A percentile compares a stretch with the other conserved stretches of the same genome.
Conservation (phyloP, 2,888 invertebrate species). For the Caenorhabditis drosophilae region DNA sequence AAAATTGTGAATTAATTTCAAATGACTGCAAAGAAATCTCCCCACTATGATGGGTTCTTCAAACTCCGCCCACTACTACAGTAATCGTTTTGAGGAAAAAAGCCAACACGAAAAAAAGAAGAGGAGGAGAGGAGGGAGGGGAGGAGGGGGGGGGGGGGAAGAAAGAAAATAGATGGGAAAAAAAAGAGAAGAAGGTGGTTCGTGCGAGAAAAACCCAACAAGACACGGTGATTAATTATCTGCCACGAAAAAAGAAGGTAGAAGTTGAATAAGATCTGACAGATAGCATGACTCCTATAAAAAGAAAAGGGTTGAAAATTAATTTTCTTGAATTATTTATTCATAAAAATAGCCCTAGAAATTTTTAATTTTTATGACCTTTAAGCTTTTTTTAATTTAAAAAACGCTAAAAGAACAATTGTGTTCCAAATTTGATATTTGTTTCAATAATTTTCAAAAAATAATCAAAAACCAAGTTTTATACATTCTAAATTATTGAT, state of each 20-base stretch:
- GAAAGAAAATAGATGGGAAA: constrained; percentile 9
- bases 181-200: background rate
- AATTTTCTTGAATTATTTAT: background rate
- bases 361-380: background rate
- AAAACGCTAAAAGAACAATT: background rate
- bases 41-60: constrained; percentile 5
- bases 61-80: constrained; percentile 34
- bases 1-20: background rate
- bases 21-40: constrained; percentile 9
- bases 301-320: background rate
- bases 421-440: too few relatives aligned
- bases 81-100: constrained; percentile 7
- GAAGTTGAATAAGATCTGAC: background rate
- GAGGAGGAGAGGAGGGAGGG: constrained; percentile 1
- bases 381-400: background rate
- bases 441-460: too few relatives aligned
- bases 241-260: constrained; percentile 27
- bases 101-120: background rate
- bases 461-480: too few relatives aligned
- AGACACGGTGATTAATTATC: constrained; percentile 26
- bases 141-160: constrained; percentile 13
- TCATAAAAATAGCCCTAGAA: background rate
- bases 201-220: background rate
- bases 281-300: too few relatives aligned
- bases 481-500: too few relatives aligned